Evolutionary conservation across 2,113 vertebrate genomes (phyloP).

Genomic region (Oxygymnocypris stewartii): DNA sequence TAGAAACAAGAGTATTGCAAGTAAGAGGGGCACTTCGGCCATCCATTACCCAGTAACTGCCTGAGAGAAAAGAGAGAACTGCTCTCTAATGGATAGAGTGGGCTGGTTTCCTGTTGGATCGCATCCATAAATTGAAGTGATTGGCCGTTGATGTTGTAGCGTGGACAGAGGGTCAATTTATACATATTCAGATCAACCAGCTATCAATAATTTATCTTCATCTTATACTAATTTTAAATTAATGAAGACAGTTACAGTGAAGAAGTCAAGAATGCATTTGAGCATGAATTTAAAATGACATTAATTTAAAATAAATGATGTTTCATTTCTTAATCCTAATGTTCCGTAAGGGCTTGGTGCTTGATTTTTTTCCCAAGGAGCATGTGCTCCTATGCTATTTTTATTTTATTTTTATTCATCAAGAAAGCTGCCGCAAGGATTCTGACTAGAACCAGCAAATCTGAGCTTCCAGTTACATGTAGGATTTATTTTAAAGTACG

Average conservation of each 20-base stretch:
- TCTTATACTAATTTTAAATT: neutral
- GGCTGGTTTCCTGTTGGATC: constrained; percentile 27
- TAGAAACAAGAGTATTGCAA: constrained; percentile 49
- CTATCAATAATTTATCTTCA: neutral
- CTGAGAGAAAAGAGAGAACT: constrained; percentile 34
- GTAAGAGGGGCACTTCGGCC: constrained; percentile 32
- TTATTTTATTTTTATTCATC: too few relatives aligned
- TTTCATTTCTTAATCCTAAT: too few relatives aligned
- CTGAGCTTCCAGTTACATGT: too few relatives aligned
- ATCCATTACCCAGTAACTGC: constrained; percentile 58
- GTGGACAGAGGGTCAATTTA: constrained; percentile 14
- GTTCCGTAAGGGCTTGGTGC: too few relatives aligned
- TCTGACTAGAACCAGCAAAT: too few relatives aligned
- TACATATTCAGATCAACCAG: neutral
- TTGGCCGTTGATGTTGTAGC: neutral
- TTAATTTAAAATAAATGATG: too few relatives aligned
- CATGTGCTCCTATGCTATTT: too few relatives aligned
- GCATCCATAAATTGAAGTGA: neutral
- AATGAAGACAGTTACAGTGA: neutral
- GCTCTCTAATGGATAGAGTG: constrained; percentile 21
- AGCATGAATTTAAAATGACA: too few relatives aligned
- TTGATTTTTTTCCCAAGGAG: too few relatives aligned
- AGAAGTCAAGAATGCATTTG: neutral
- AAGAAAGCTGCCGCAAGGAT: too few relatives aligned
- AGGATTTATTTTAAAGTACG: too few relatives aligned